phyloP scores from a whole-genome alignment of 2,113 vertebrate genomes.

The Octodon degus region DNA sequence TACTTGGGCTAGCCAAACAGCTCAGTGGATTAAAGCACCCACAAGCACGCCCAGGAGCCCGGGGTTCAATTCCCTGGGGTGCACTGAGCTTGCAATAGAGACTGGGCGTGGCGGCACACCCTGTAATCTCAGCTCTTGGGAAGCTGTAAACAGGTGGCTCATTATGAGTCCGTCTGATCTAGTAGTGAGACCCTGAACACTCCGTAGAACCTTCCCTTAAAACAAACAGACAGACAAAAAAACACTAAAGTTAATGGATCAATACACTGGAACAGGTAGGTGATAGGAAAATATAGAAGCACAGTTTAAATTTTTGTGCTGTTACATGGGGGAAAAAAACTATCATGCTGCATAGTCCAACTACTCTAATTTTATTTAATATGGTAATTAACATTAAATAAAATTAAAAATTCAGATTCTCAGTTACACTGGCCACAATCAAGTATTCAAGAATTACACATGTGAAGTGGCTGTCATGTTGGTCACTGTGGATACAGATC shows the following conservation, averaged over 20 bases:
- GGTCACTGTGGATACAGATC: neutral
- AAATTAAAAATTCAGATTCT: conserved; percentile 18
- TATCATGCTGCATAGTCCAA: neutral
- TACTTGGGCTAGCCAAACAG: neutral
- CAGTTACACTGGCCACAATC: neutral
- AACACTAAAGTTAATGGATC: neutral
- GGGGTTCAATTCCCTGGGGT: no score
- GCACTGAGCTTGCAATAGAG: no score
- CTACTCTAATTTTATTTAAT: neutral
- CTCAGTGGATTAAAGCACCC: no score
- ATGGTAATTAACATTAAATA: neutral
- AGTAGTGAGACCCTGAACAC: no score
- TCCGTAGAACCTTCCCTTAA: no score
- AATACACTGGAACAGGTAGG: neutral
- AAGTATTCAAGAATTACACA: neutral
- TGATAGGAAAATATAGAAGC: neutral
- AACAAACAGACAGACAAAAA: no score
- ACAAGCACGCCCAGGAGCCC: no score
- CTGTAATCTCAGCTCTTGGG: no score
- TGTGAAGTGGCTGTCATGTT: neutral
- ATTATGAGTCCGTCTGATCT: no score
- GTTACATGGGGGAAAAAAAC: neutral
- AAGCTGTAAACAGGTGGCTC: no score
- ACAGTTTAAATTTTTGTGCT: neutral
- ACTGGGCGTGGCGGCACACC: no score